Percentiles rank a stretch among this genome's conserved stretches.
Evolutionary conservation across 1,140 invertebrate genomes (phyloP).

Genomic region (Paramacrobiotus metropolitanus): DNA sequence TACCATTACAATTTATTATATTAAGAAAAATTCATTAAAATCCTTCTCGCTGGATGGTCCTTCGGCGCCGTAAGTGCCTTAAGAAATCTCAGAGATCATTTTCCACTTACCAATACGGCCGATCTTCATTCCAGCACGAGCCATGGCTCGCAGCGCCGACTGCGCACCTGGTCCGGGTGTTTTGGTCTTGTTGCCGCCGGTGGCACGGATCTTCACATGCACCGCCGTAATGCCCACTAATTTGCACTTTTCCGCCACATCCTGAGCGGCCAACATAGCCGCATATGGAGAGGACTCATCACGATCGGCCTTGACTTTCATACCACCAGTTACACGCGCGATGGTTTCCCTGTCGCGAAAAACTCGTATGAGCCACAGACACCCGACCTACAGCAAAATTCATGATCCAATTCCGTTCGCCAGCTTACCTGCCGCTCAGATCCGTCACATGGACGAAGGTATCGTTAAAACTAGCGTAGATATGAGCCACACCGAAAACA

Average conservation of each 20-base stretch:
- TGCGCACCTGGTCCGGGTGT: constrained; percentile 96
- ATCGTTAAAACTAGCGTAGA: constrained; percentile 98
- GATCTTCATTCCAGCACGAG: constrained; percentile 96
- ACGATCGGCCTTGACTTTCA: constrained; percentile 99
- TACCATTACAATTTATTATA: constrained; percentile 9
- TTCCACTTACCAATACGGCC: constrained; percentile 71
- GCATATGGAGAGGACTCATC: constrained; percentile 99
- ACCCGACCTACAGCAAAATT: not conserved
- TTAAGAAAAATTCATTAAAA: constrained; percentile 6
- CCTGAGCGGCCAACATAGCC: constrained; percentile 99
- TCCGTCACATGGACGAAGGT: constrained; percentile 99
- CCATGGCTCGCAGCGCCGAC: constrained; percentile 83
- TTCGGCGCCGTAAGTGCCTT: constrained; percentile 4
- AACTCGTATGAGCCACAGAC: constrained; percentile 9
- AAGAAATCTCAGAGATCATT: not conserved
- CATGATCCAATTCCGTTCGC: not conserved
- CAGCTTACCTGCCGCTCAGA: constrained; percentile 65
- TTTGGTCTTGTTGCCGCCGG: constrained; percentile 87
- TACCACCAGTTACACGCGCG: constrained; percentile 89
- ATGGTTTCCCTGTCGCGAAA: constrained; percentile 68
- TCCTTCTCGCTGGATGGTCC: too few species aligned
- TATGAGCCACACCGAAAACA: constrained; percentile 96
- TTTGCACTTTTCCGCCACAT: constrained; percentile 98
- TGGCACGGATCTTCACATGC: constrained; percentile 92
- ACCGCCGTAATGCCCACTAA: constrained; percentile 82